Percentiles rank a stretch among this genome's conserved stretches.
Conservation (phyloP, 2,113 vertebrate species). For the Dromaius novaehollandiae region DNA sequence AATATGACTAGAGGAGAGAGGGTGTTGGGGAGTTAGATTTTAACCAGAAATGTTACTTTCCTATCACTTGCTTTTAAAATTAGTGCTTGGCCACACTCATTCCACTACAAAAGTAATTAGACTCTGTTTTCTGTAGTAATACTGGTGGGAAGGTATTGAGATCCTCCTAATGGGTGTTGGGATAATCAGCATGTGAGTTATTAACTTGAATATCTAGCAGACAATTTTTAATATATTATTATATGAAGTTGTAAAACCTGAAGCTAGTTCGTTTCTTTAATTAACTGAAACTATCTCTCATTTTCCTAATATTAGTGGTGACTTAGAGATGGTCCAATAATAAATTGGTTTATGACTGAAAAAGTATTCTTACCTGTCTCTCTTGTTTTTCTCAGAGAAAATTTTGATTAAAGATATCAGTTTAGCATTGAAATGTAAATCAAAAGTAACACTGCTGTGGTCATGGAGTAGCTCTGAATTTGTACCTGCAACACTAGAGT, state of each 20-base stretch:
- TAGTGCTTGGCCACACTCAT: not conserved
- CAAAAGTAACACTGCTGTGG: not conserved
- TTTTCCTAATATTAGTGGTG: not conserved
- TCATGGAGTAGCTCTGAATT: not conserved
- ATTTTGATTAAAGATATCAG: not conserved
- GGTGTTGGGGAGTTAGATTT: not conserved
- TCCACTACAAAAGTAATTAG: not conserved
- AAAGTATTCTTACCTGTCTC: not conserved
- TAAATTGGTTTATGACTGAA: not conserved
- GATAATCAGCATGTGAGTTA: not conserved
- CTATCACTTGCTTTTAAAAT: not conserved
- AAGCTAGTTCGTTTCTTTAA: not conserved
- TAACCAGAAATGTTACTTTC: not conserved
- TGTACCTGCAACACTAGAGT: not conserved
- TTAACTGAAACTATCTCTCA: not conserved
- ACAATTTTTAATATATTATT: not conserved
- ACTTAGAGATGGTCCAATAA: not conserved
- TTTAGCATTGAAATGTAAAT: not conserved
- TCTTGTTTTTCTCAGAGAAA: not conserved
- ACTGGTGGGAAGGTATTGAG: not conserved
- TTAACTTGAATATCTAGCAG: not conserved
- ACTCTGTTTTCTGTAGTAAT: not conserved
- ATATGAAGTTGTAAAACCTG: not conserved
- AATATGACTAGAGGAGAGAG: not conserved
- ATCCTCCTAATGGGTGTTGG: not conserved